Evolutionary conservation across 2,888 invertebrate genomes (phyloP).

Genomic region (Apamea monoglypha): DNA sequence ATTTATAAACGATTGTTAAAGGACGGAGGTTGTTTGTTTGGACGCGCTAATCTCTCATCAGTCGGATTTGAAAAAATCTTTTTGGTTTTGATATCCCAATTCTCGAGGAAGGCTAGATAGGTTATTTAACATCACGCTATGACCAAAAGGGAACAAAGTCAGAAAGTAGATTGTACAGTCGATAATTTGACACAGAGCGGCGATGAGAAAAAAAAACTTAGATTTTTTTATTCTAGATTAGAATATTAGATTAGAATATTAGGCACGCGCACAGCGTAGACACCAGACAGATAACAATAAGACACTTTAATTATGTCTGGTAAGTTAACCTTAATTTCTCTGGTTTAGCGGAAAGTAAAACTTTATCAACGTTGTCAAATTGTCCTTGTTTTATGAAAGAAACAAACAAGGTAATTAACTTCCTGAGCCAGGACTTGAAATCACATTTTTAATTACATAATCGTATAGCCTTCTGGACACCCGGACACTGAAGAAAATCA

Average conservation of each 20-base stretch:
- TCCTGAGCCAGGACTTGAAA: not conserved
- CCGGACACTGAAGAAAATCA: no score
- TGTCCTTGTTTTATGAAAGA: conserved; percentile 8
- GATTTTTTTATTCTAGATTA: not conserved
- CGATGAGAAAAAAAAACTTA: not conserved
- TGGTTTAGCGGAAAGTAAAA: conserved; percentile 8
- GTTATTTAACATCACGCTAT: no score
- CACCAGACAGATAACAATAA: conserved; percentile 8
- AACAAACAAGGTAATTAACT: conserved; percentile 2
- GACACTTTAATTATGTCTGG: conserved; percentile 14
- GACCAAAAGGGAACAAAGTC: no score
- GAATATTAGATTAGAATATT: no score
- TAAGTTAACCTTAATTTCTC: conserved; percentile 8
- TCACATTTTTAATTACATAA: no score
- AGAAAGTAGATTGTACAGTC: not conserved
- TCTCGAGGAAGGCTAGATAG: no score
- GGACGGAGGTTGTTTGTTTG: no score
- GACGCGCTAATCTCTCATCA: no score
- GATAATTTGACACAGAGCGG: not conserved
- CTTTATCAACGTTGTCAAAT: not conserved
- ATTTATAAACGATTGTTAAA: no score
- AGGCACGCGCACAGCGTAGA: not conserved
- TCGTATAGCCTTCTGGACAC: no score
- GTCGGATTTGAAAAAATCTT: no score
- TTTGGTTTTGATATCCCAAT: no score